Percentiles rank a stretch among this genome's conserved stretches.
Conservation (phyloP, 2,888 invertebrate genomes). For the Phrixothrix hirtus region DNA sequence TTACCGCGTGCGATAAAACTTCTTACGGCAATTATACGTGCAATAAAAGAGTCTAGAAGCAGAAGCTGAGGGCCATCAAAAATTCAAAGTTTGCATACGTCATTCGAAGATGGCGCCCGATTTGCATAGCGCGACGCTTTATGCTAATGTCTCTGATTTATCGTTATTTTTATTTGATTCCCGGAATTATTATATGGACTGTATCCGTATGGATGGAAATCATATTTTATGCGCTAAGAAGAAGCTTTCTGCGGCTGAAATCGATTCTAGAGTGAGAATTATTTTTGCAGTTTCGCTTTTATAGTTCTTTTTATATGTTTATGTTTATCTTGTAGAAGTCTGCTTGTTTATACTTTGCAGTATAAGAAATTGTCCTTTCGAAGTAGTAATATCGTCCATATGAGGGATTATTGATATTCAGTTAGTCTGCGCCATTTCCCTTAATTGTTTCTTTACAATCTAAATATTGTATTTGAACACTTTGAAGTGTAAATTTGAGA, state of each 20-base stretch:
- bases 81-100: slow-evolving; percentile 38
- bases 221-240: slow-evolving; percentile 55
- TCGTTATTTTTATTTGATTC: slow-evolving; percentile 59
- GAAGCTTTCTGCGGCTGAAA: slow-evolving; percentile 46
- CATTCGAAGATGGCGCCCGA: slow-evolving; percentile 52
- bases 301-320: slow-evolving; percentile 49
- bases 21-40: slow-evolving; percentile 30
- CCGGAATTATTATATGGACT: slow-evolving; percentile 59
- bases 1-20: no score
- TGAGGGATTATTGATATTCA: no score
- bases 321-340: slow-evolving; percentile 35
- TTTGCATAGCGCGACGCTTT: slow-evolving; percentile 56
- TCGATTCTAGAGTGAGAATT: slow-evolving; percentile 51
- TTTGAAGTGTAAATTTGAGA: no score
- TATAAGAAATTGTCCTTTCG: slow-evolving; percentile 12
- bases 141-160: slow-evolving; percentile 57
- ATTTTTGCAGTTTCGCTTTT: slow-evolving; percentile 48
- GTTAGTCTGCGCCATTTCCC: no score
- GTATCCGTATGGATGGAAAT: slow-evolving; percentile 60
- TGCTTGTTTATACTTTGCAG: slow-evolving; percentile 9
- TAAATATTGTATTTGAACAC: no score
- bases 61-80: slow-evolving; percentile 35
- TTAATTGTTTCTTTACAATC: no score
- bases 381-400: no score
- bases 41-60: slow-evolving; percentile 31